Evolutionary conservation across 2,888 invertebrate genomes (phyloP).

Genomic region (Caenorhabditis macrosperma): DNA sequence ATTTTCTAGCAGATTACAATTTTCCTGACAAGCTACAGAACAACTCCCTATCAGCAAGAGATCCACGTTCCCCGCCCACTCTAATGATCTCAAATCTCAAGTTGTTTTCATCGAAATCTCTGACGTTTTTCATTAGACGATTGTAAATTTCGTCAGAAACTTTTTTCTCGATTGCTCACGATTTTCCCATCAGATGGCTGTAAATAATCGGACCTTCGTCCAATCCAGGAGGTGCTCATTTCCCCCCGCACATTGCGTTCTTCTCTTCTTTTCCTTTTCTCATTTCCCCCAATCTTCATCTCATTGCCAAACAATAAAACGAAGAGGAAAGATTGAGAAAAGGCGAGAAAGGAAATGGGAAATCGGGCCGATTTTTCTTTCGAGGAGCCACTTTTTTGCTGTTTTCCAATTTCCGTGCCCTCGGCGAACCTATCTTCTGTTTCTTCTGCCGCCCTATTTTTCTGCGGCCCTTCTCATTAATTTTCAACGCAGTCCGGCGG

Average conservation of each 20-base stretch:
- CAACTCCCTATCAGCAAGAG: no score
- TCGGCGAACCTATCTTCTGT: constrained; percentile 6
- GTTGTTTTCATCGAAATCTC: no score
- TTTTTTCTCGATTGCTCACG: neutral
- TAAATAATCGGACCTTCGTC: neutral
- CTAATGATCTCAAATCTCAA: no score
- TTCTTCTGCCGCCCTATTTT: neutral
- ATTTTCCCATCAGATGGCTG: neutral
- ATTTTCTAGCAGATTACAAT: no score
- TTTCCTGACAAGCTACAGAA: no score
- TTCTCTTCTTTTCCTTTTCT: neutral
- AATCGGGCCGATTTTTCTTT: constrained; percentile 3
- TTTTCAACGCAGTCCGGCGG: constrained; percentile 12
- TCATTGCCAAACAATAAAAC: neutral
- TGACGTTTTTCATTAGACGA: no score
- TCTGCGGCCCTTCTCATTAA: constrained; percentile 13
- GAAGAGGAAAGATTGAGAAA: neutral
- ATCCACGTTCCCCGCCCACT: no score
- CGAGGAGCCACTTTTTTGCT: constrained; percentile 3
- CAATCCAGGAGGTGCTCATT: neutral
- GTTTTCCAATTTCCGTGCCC: constrained; percentile 34
- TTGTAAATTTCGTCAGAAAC: no score
- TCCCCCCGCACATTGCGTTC: neutral
- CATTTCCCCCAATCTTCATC: neutral
- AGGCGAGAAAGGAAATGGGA: neutral